phyloP scores from a whole-genome alignment of 92 coral and sea anemone species.

The Parazoanthus atlanticus region DNA sequence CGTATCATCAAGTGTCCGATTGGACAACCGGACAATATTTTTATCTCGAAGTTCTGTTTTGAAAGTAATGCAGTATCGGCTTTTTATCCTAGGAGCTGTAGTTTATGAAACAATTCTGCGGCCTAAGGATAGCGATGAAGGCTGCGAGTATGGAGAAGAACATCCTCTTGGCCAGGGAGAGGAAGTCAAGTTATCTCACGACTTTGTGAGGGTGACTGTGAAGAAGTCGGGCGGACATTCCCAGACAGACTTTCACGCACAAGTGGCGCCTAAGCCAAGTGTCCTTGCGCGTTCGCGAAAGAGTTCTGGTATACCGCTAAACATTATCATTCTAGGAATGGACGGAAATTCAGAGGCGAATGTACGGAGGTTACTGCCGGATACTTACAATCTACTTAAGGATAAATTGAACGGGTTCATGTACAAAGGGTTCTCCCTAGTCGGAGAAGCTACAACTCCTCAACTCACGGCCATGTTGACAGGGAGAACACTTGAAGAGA shows the following conservation, averaged over 20 bases:
- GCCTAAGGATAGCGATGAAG: conserved; percentile 18
- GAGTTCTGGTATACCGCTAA: conserved; percentile 53
- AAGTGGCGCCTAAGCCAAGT: conserved; percentile 54
- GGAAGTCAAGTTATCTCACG: conserved; percentile 50
- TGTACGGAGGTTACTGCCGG: conserved; percentile 60
- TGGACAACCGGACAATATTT: no score
- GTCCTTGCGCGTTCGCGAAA: conserved; percentile 54
- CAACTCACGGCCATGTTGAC: conserved; percentile 73
- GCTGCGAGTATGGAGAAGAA: conserved; percentile 35
- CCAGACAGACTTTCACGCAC: conserved; percentile 64
- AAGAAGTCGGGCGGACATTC: conserved; percentile 33
- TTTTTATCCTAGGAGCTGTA: neutral
- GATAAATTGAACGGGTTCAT: conserved; percentile 58
- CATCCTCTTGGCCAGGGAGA: neutral
- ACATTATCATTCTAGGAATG: conserved; percentile 61
- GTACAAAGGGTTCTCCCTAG: conserved; percentile 65
- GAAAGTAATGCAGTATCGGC: neutral
- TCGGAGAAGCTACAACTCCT: conserved; percentile 76
- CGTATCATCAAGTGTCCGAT: no score
- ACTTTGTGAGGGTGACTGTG: conserved; percentile 60
- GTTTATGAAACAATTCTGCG: conserved; percentile 3
- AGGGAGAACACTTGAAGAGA: conserved; percentile 64
- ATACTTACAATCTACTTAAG: conserved; percentile 58
- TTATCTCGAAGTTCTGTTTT: neutral
- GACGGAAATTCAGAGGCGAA: conserved; percentile 68